phyloP scores from a whole-genome alignment of 2,797 vertebrate species.

The Enteromius fasciolatus region DNA sequence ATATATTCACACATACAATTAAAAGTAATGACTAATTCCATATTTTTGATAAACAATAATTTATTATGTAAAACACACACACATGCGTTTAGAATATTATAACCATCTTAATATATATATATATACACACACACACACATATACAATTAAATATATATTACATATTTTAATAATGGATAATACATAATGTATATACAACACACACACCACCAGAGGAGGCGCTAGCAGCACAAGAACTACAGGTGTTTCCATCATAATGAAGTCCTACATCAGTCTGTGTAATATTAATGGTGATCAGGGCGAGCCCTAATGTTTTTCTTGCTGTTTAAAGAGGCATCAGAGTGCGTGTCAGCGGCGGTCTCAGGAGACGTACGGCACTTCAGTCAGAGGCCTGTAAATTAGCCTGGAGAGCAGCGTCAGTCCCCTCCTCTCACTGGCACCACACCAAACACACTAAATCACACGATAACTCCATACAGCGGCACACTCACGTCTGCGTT shows the following conservation, averaged over 20 bases:
- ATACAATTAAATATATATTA: too few relatives aligned
- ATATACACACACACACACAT: too few relatives aligned
- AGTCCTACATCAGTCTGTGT: conserved; percentile 28
- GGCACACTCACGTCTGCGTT: conserved; percentile 10
- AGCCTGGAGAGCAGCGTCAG: conserved; percentile 6
- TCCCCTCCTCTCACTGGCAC: conserved; percentile 16
- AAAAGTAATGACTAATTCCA: too few relatives aligned
- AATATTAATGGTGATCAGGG: conserved; percentile 34
- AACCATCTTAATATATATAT: too few relatives aligned
- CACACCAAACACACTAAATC: conserved; percentile 31
- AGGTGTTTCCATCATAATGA: conserved; percentile 7
- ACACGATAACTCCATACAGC: background rate
- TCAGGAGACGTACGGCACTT: conserved; percentile 31
- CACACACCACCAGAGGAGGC: background rate
- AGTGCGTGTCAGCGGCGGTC: conserved; percentile 22
- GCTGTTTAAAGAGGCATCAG: conserved; percentile 31
- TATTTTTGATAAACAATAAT: too few relatives aligned
- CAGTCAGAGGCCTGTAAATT: conserved; percentile 30
- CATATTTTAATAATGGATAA: too few relatives aligned
- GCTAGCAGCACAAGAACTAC: background rate
- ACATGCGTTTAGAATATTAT: too few relatives aligned
- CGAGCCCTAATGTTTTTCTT: conserved; percentile 23
- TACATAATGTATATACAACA: too few relatives aligned
- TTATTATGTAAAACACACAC: too few relatives aligned
- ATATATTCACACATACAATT: too few relatives aligned